Evolutionary conservation across 2,113 vertebrate species (phyloP).

Genomic region (Petromus typicus): DNA sequence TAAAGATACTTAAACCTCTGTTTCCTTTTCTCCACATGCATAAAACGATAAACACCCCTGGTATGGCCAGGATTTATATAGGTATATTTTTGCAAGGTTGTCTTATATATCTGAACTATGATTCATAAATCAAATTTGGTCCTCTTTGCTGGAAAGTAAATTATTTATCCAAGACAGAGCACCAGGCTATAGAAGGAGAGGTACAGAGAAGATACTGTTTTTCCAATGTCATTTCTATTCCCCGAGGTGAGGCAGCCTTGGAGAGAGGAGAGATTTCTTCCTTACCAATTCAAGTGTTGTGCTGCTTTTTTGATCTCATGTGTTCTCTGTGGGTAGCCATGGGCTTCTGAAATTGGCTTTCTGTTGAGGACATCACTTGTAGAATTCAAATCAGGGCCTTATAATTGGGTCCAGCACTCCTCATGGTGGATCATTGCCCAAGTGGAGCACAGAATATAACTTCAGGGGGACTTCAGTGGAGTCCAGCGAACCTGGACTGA

Average conservation of each 20-base stretch:
- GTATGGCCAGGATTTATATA: constrained; percentile 39
- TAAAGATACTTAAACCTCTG: constrained; percentile 56
- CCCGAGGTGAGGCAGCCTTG: background rate
- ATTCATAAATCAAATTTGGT: constrained; percentile 66
- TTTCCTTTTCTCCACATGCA: constrained; percentile 56
- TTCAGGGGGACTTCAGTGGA: background rate
- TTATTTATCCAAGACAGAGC: constrained; percentile 63
- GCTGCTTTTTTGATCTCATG: background rate
- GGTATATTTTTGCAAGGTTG: constrained; percentile 54
- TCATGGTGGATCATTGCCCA: background rate
- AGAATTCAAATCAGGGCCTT: constrained; percentile 47
- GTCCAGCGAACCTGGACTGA: background rate
- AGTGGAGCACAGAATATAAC: background rate
- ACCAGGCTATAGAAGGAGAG: background rate
- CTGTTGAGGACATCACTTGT: background rate
- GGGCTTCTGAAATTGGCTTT: constrained; percentile 58
- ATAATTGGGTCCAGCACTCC: background rate
- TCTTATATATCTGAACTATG: constrained; percentile 55
- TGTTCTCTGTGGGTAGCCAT: background rate
- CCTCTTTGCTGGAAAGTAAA: constrained; percentile 49
- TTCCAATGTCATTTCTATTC: constrained; percentile 18
- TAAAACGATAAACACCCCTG: constrained; percentile 38
- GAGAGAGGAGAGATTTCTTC: background rate
- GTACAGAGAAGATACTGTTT: background rate
- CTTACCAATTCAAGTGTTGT: background rate